Percentiles rank a stretch among this genome's conserved stretches.
Conservation (phyloP, 2,888 invertebrate genomes). For the Zonitis immaculata region DNA sequence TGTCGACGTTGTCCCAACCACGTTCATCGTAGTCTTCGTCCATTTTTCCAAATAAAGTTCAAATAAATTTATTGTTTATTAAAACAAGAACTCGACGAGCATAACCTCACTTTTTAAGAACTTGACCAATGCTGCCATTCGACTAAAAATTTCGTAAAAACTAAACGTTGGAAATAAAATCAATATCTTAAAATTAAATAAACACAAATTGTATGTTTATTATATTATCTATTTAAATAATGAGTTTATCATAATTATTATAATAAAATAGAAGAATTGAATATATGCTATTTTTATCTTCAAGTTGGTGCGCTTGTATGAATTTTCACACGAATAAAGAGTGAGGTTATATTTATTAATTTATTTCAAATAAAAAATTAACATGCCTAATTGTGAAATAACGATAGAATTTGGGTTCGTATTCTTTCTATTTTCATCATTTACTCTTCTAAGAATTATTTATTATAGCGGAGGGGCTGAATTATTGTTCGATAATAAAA, state of each 20-base stretch:
- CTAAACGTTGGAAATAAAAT: too few relatives aligned
- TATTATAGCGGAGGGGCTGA: slow-evolving; percentile 83
- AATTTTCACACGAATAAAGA: not conserved
- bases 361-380: slow-evolving; percentile 16
- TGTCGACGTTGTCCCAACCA: slow-evolving; percentile 58
- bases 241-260: too few relatives aligned
- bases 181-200: too few relatives aligned
- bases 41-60: slow-evolving; percentile 34
- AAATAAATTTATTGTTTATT: not conserved
- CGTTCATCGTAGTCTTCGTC: slow-evolving; percentile 60
- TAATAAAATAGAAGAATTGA: too few relatives aligned
- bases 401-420: slow-evolving; percentile 40
- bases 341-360: slow-evolving; percentile 1
- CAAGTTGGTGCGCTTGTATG: not conserved
- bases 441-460: slow-evolving; percentile 26
- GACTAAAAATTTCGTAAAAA: too few relatives aligned
- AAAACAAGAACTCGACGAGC: not conserved
- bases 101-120: not conserved
- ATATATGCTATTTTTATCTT: not conserved
- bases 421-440: slow-evolving; percentile 2
- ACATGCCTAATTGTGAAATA: slow-evolving; percentile 32
- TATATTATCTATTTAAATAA: too few relatives aligned
- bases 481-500: slow-evolving; percentile 78
- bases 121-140: too few relatives aligned
- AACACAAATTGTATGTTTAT: too few relatives aligned